Evolutionary conservation across 2,113 vertebrate species (phyloP).

Genomic region (Dromaius novaehollandiae): DNA sequence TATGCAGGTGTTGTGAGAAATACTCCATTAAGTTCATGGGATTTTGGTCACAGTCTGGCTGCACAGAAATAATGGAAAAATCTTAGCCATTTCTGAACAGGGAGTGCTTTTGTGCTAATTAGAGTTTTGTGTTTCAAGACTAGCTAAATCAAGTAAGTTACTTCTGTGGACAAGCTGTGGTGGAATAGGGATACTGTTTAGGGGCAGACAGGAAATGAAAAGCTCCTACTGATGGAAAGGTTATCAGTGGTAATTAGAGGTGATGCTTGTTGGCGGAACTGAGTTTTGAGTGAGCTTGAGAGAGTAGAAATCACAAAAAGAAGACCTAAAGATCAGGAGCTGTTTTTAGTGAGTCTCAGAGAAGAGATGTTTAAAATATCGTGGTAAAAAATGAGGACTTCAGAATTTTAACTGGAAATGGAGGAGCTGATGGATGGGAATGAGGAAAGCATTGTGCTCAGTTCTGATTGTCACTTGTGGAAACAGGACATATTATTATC

Average conservation of each 20-base stretch:
- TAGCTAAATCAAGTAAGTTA: background rate
- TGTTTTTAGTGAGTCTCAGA: background rate
- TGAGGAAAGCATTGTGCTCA: background rate
- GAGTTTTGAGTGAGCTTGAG: background rate
- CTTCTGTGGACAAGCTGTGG: background rate
- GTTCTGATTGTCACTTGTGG: background rate
- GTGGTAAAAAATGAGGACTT: background rate
- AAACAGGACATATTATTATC: background rate
- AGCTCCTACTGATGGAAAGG: background rate
- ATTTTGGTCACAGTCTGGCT: background rate
- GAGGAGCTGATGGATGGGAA: background rate
- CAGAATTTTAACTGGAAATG: background rate
- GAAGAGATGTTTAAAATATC: background rate
- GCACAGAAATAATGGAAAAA: background rate
- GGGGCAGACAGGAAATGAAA: background rate
- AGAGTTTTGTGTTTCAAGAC: background rate
- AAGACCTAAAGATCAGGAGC: background rate
- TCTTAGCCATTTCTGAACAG: background rate
- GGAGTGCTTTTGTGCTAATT: background rate
- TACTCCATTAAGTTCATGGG: background rate
- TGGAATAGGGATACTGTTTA: background rate
- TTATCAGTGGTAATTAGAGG: background rate
- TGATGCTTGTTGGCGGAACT: background rate
- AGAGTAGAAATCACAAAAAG: rapidly evolving
- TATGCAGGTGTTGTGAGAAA: background rate